Base-by-base conservation (phyloP, 1,140 invertebrate species). In the Nasonia giraulti region DNA sequence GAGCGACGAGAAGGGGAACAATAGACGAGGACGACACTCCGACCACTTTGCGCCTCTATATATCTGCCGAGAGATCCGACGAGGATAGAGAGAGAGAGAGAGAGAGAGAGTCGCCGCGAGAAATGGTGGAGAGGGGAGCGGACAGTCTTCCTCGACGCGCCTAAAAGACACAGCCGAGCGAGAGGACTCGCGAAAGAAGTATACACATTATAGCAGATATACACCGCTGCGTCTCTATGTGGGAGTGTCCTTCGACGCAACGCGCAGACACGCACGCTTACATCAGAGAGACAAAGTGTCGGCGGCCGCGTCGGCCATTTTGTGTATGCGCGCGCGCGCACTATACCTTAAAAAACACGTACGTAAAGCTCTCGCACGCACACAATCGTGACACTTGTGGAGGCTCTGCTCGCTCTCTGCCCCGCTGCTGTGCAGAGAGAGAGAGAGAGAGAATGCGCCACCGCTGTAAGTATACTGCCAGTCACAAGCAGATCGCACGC, bases 11-110 rank as follows among this genome's bases (percentile, higher is more conserved):
- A 62, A 17, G 62, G 17, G 27, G 14, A 62, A 80, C 23, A 44
- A 68, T 27, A 37, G 78, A 80, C 78, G 23, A 68, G 78, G 55
- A 69, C 78, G 78, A 33, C 12, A 23, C 27, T 33, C 31, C 62
- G 40, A 69, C 62, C 62, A 69, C 78, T 80, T 80, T 80, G 78
- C 37, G 17, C 10, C 14, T 7, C 55, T 62, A 12, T 14, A 50
- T 50, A 14, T 44, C 6, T 7, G 20, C 20, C 37, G 78, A 80
- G 10, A 37, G 33, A 12, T n/a, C n/a, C n/a, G n/a, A n/a, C n/a
- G n/a, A n/a, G n/a, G n/a, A n/a, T n/a, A n/a, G n/a, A n/a, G n/a
- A n/a, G n/a, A n/a, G n/a, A n/a, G n/a, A n/a, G n/a, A n/a, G n/a
- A n/a, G n/a, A n/a, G 78, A 80, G 10, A 37, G 33, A 12, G 8